These are phyloP conservation scores for Ommatoiulus sabulosus DNA, from an alignment of 2,888 invertebrate genomes.

Conservation along the genomic window DNA sequence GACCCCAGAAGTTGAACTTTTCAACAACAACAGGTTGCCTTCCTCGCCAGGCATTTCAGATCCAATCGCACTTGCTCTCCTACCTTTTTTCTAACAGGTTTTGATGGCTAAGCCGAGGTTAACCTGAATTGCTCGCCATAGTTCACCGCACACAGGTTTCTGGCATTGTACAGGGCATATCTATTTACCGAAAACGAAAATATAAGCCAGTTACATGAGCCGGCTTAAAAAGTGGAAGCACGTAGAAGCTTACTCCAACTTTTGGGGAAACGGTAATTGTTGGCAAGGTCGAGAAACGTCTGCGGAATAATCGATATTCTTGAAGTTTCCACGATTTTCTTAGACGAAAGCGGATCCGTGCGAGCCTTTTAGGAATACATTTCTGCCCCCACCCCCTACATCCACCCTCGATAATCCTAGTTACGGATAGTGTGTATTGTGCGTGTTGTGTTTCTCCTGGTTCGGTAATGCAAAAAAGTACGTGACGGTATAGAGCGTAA, in stretches of 20 bases:
- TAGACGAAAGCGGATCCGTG: not conserved
- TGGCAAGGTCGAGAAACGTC: not conserved
- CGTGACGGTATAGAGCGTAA: not conserved
- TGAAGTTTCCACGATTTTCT: not conserved
- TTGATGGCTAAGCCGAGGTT: constrained; percentile 2
- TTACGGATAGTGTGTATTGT: not conserved
- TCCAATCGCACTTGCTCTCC: not conserved
- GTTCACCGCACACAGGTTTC: not conserved
- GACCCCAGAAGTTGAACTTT: not conserved
- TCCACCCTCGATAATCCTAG: not conserved
- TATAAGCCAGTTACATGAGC: not conserved
- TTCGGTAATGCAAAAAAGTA: not conserved
- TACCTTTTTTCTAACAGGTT: not conserved
- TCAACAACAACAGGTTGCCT: not conserved
- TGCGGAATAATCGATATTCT: not conserved
- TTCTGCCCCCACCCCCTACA: not conserved
- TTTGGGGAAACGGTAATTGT: constrained; percentile 7
- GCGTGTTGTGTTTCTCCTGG: not conserved
- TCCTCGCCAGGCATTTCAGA: not conserved
- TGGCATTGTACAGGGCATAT: not conserved
- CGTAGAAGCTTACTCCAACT: not conserved
- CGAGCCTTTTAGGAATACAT: not conserved
- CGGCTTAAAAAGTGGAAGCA: constrained; percentile 10
- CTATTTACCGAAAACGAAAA: not conserved
- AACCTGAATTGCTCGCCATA: not conserved